Conservation (phyloP, 2,888 invertebrate genomes). For the Yponomeuta cagnagella region DNA sequence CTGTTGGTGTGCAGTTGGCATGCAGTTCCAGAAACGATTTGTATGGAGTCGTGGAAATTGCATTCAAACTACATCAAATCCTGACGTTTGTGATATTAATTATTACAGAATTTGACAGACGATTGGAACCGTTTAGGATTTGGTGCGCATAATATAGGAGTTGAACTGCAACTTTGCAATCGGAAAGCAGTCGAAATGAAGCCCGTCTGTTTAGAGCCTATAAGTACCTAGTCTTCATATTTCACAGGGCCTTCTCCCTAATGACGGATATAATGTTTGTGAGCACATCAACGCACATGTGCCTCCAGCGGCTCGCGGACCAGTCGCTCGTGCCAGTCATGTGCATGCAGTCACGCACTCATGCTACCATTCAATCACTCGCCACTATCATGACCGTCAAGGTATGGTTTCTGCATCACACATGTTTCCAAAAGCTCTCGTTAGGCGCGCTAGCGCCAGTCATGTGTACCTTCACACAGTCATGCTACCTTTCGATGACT, state of each 20-base stretch:
- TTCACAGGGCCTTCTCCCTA: conserved; percentile 48
- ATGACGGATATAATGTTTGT: conserved; percentile 64
- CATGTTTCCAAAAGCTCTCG: conserved; percentile 42
- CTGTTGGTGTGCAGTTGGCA: no score
- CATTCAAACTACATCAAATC: no score
- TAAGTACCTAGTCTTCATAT: background rate
- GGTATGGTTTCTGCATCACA: conserved; percentile 30
- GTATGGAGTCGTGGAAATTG: no score
- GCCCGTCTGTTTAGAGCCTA: no score
- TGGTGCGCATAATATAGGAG: no score
- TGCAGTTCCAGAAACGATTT: no score
- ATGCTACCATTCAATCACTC: conserved; percentile 51
- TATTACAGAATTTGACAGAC: no score
- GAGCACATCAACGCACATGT: conserved; percentile 46
- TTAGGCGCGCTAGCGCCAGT: conserved; percentile 47
- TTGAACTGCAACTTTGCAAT: no score
- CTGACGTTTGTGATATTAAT: no score
- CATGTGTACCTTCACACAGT: conserved; percentile 49
- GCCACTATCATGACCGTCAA: conserved; percentile 56
- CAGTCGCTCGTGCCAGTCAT: conserved; percentile 53
- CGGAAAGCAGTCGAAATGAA: no score
- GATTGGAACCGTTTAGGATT: no score
- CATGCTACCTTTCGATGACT: conserved; percentile 53
- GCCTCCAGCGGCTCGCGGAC: conserved; percentile 50
- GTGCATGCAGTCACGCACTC: conserved; percentile 57